A percentile compares a stretch with the other conserved stretches of the same genome.
Evolutionary conservation across 2,113 vertebrate genomes (phyloP).

Genomic region (Sander lucioperca): DNA sequence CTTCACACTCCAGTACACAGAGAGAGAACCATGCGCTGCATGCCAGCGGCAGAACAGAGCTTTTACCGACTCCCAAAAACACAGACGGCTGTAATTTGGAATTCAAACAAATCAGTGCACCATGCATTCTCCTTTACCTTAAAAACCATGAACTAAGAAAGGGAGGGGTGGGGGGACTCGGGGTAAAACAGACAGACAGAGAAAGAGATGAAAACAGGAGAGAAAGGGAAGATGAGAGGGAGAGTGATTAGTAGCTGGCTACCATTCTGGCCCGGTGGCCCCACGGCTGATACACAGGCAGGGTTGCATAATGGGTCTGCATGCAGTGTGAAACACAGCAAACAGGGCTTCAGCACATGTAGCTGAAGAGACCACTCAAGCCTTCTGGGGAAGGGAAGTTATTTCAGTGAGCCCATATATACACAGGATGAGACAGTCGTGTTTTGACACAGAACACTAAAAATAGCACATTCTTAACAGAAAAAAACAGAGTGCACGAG

Average conservation of each 20-base stretch:
- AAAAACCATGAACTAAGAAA: conserved; percentile 28
- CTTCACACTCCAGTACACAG: conserved; percentile 63
- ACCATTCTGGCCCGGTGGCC: conserved; percentile 62
- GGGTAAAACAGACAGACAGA: conserved; percentile 33
- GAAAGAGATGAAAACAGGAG: conserved; percentile 28
- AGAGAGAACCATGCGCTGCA: conserved; percentile 46
- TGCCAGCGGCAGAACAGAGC: conserved; percentile 46
- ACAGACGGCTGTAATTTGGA: conserved; percentile 43
- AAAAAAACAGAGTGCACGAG: conserved; percentile 50
- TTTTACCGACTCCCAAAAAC: conserved; percentile 42
- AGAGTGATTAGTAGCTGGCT: conserved; percentile 64
- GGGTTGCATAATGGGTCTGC: conserved; percentile 72
- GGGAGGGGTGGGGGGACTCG: conserved; percentile 8
- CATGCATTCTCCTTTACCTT: conserved; percentile 43
- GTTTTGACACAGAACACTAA: conserved; percentile 81
- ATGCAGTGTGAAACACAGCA: conserved; percentile 62
- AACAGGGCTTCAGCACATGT: conserved; percentile 63
- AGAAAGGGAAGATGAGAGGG: conserved; percentile 40
- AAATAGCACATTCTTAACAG: conserved; percentile 73
- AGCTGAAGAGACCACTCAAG: conserved; percentile 72
- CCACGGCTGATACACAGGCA: conserved; percentile 64
- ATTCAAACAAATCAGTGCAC: conserved; percentile 42
- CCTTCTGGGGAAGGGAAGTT: conserved; percentile 71
- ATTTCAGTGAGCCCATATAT: conserved; percentile 72
- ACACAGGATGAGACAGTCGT: conserved; percentile 73